These are phyloP conservation scores for Paragorgia papillata DNA, from an alignment of 92 coral and sea anemone species.

Conservation along the genomic window DNA sequence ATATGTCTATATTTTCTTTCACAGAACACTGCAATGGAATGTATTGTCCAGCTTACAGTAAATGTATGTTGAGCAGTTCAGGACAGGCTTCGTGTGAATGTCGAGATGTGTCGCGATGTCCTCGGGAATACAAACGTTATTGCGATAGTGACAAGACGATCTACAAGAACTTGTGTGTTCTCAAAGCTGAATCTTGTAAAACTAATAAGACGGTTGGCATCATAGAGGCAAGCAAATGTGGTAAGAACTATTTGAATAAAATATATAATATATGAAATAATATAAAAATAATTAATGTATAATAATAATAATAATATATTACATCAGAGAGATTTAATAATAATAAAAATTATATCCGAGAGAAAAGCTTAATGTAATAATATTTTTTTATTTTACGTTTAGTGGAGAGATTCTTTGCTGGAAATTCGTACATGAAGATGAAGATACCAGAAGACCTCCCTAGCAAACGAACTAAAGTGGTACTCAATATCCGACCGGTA, in stretches of 20 bases:
- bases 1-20: too few species aligned
- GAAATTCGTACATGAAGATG: conserved; percentile 17
- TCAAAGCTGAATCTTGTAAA: conserved; percentile 35
- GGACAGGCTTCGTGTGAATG: conserved; percentile 33
- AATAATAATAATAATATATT: too few species aligned
- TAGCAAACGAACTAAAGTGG: conserved; percentile 20
- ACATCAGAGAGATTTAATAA: too few species aligned
- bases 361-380: too few species aligned
- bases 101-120: conserved; percentile 22
- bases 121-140: conserved; percentile 23
- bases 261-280: too few species aligned
- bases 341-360: too few species aligned
- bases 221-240: conserved; percentile 8
- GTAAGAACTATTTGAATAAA: conserved; percentile 8
- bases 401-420: conserved; percentile 16
- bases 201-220: conserved; percentile 24
- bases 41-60: conserved; percentile 36
- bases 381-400: neutral
- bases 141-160: conserved; percentile 26
- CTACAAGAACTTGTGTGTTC: conserved; percentile 26
- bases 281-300: too few species aligned
- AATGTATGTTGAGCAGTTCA: conserved; percentile 33
- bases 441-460: conserved; percentile 8
- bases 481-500: conserved; percentile 29
- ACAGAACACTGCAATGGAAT: conserved; percentile 9